Conservation (phyloP, 2,888 invertebrate species). For the Anthophora plumipes region DNA sequence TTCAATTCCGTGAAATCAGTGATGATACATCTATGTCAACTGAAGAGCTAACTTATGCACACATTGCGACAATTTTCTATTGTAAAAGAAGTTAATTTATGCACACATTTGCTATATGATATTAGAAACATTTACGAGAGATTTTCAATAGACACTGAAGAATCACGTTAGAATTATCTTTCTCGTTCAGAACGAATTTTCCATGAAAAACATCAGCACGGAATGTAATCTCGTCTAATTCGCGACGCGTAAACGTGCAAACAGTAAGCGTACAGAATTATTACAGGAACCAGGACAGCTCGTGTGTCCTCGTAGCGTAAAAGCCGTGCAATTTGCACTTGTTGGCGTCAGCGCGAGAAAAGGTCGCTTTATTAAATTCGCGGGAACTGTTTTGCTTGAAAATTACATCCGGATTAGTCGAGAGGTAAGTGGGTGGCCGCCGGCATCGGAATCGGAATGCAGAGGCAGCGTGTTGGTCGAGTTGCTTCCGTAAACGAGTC, state of each 20-base stretch:
- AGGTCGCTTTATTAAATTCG: constrained; percentile 73
- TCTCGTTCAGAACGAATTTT: no score
- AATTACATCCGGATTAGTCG: constrained; percentile 64
- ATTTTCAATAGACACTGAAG: no score
- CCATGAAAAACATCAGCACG: no score
- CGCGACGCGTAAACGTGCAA: neutral
- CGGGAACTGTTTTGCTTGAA: constrained; percentile 66
- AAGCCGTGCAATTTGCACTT: constrained; percentile 69
- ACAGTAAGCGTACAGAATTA: constrained; percentile 45
- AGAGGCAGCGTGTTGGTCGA: neutral
- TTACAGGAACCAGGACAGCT: constrained; percentile 35
- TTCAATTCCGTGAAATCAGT: no score
- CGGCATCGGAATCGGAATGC: constrained; percentile 42
- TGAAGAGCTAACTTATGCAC: no score
- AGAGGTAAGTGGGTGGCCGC: constrained; percentile 49
- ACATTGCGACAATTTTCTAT: no score
- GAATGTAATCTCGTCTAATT: no score
- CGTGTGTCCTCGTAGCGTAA: constrained; percentile 28
- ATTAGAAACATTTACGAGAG: no score
- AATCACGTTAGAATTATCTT: no score
- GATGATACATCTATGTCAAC: no score
- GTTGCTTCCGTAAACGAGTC: constrained; percentile 14
- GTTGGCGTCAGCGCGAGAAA: constrained; percentile 66
- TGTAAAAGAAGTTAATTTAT: no score
- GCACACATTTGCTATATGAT: no score